Evolutionary conservation across 2,888 invertebrate species (phyloP), one percentile per base, ranked within the genome.

Genomic region (Nysson spinosus): DNA sequence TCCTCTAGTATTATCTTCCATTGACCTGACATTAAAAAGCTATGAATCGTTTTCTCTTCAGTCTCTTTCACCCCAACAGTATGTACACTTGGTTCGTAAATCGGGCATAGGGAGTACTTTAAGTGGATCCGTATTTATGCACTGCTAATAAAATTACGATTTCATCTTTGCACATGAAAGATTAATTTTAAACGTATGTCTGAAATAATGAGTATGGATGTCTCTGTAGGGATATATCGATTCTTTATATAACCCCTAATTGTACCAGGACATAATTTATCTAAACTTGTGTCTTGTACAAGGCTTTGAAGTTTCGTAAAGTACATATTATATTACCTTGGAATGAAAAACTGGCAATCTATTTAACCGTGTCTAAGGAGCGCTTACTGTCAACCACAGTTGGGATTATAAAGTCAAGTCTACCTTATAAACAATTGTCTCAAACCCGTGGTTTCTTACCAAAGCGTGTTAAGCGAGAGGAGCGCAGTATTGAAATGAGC

Each of bases 21-120:
- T 42, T 20, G 42, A 44, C 54, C 37, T 55, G 64, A 67, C 78
- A 71, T 78, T 79, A 78, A 78, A 78, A 79, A 69, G 58, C 78
- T 73, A 78, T 75, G 79, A 69, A 79, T 72, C 70, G 67, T 54
- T 43, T n/a, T 43, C 55, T 57, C 56, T 66, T 60, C 68, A 49
- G 28, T 52, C 66, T 58, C 63, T 54, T 51, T 60, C 57, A 28
- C 39, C 52, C 64, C 57, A 51, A 44, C 26, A 63, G 42, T 37
- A 40, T 11, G 11, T 39, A 30, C 57, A 37, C 34, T 35, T 40
- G 30, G 34, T 26, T 11, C 54, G 65, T 73, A 66, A 69, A 49
- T 69, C 34, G 57, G 52, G 32, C 51, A 49, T 28, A 12, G 57
- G 34, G 49, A 35, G 49, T 37, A 54, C 49, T 64, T 54, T 20